phyloP scores from a whole-genome alignment of 2,113 vertebrate species.

The Gnathonemus longibarbis region DNA sequence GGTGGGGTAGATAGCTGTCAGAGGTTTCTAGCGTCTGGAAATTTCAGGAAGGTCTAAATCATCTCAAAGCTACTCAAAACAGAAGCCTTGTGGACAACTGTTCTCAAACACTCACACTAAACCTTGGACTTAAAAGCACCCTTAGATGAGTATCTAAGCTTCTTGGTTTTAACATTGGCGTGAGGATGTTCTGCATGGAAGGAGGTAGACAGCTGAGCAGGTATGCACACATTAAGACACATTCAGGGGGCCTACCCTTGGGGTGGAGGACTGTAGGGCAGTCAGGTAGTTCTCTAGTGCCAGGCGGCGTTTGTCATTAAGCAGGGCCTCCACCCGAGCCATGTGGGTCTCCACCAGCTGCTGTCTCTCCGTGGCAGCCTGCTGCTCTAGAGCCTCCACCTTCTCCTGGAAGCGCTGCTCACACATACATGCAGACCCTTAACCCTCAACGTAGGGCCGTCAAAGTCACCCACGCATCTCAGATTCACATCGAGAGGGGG shows the following conservation, averaged over 20 bases:
- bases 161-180: neutral
- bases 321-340: conserved; percentile 92
- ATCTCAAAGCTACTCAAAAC: neutral
- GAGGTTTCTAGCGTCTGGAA: neutral
- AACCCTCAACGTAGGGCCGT: neutral
- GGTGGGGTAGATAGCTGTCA: neutral
- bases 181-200: neutral
- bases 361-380: conserved; percentile 90
- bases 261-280: conserved; percentile 78
- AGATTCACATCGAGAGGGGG: neutral
- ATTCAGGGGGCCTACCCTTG: conserved; percentile 51
- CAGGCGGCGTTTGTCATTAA: conserved; percentile 87
- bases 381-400: conserved; percentile 91
- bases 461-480: neutral
- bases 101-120: neutral
- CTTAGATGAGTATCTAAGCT: neutral
- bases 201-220: neutral
- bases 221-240: neutral
- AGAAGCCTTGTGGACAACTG: neutral
- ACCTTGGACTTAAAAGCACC: neutral
- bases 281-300: conserved; percentile 94
- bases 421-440: neutral
- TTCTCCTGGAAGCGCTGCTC: conserved; percentile 94
- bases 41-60: neutral
- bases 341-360: conserved; percentile 97